phyloP scores from a whole-genome alignment of 2,797 vertebrate species.

The Clamator glandarius region DNA sequence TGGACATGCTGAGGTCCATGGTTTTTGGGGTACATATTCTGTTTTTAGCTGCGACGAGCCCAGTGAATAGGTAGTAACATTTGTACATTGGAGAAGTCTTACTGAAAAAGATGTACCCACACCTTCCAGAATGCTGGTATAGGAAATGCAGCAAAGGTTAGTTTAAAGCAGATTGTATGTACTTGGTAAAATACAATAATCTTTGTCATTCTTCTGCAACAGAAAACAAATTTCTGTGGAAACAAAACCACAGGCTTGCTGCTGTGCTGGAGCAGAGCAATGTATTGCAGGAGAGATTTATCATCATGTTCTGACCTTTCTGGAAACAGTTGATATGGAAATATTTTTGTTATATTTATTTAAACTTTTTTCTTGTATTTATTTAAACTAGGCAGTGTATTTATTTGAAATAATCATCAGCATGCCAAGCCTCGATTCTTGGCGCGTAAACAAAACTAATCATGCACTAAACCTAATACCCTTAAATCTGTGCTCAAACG shows the following conservation, averaged over 20 bases:
- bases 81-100: background rate
- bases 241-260: background rate
- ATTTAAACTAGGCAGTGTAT: background rate
- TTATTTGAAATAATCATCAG: conserved; percentile 37
- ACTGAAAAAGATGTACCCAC: background rate
- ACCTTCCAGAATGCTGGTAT: background rate
- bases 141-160: background rate
- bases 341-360: conserved; percentile 13
- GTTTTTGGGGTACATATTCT: background rate
- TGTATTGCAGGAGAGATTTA: background rate
- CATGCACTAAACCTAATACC: conserved; percentile 1
- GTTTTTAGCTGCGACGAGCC: background rate
- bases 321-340: conserved; percentile 13
- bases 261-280: background rate
- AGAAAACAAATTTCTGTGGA: background rate
- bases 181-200: background rate
- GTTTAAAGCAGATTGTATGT: background rate
- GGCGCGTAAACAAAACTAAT: background rate
- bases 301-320: background rate
- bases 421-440: background rate
- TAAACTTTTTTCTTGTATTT: conserved; percentile 22
- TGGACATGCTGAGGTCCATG: too few relatives aligned
- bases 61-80: background rate
- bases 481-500: background rate
- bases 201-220: background rate